Percentiles rank a stretch among this genome's conserved stretches.
These are phyloP conservation scores for Scelioninae gen. 1 DNA, from an alignment of 2,888 invertebrate genomes.

Conservation along the genomic window DNA sequence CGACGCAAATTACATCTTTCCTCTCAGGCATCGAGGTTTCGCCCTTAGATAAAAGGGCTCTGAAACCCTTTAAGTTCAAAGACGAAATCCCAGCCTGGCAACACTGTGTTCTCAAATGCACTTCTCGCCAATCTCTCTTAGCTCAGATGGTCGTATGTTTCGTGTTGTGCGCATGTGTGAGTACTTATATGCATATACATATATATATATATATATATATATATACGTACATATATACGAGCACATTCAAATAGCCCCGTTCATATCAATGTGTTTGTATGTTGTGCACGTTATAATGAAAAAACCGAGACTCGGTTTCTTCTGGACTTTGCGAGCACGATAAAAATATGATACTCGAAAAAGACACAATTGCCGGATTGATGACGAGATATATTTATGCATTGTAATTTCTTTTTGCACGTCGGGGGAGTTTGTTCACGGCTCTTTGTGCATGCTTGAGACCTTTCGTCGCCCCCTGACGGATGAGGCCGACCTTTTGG, in stretches of 20 bases:
- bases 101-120: constrained; percentile 51
- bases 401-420: constrained; percentile 35
- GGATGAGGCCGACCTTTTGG: constrained; percentile 49
- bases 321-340: constrained; percentile 45
- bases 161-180: too few relatives aligned
- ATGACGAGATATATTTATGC: constrained; percentile 55
- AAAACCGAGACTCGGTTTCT: constrained; percentile 43
- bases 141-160: too few relatives aligned
- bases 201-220: background rate
- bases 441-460: constrained; percentile 28
- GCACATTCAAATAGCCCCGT: constrained; percentile 46
- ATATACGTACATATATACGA: background rate
- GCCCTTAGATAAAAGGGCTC: constrained; percentile 57
- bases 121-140: constrained; percentile 51
- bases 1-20: constrained; percentile 58
- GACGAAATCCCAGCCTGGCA: constrained; percentile 62
- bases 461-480: constrained; percentile 46
- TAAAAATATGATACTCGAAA: constrained; percentile 53
- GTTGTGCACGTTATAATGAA: constrained; percentile 51
- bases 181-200: background rate
- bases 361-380: constrained; percentile 55
- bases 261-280: constrained; percentile 36
- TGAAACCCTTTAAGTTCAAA: constrained; percentile 65
- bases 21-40: constrained; percentile 41
- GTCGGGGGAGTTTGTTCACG: constrained; percentile 44